Percentiles rank a stretch among this genome's conserved stretches.
Evolutionary conservation across 2,888 invertebrate genomes (phyloP).

Genomic region (Metopia argyrocephala): DNA sequence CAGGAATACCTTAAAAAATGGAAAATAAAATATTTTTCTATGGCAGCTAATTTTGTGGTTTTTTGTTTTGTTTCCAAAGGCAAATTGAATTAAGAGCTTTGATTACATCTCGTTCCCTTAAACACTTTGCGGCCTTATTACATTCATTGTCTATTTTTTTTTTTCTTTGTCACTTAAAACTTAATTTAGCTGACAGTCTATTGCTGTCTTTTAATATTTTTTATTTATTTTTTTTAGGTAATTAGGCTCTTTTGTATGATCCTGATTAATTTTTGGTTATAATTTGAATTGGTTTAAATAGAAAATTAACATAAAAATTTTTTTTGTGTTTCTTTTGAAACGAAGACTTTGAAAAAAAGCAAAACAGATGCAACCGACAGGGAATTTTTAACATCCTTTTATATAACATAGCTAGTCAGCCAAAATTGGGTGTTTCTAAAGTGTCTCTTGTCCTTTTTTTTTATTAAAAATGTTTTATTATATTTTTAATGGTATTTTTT

Average conservation of each 20-base stretch:
- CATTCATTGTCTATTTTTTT: slow-evolving; percentile 61
- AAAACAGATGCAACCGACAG: no score
- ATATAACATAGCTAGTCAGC: no score
- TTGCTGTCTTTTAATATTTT: slow-evolving; percentile 28
- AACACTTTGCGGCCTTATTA: slow-evolving; percentile 47
- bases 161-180: slow-evolving; percentile 46
- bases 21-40: slow-evolving; percentile 53
- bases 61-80: slow-evolving; percentile 42
- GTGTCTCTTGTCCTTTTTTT: slow-evolving; percentile 26
- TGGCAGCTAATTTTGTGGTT: slow-evolving; percentile 61
- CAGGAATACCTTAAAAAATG: background rate
- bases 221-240: slow-evolving; percentile 5
- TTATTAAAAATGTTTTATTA: slow-evolving; percentile 18
- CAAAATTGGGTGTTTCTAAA: no score
- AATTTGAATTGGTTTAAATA: slow-evolving; percentile 48
- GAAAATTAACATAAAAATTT: slow-evolving; percentile 35
- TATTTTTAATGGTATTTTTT: no score
- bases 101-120: background rate
- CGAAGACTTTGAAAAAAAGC: no score
- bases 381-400: no score
- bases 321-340: no score
- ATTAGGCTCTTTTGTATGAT: slow-evolving; percentile 58
- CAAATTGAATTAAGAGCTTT: slow-evolving; percentile 53
- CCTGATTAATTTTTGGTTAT: slow-evolving; percentile 58
- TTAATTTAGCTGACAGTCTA: slow-evolving; percentile 42